phyloP scores from a whole-genome alignment of 2,113 vertebrate species.

The Atherinomorus stipes region DNA sequence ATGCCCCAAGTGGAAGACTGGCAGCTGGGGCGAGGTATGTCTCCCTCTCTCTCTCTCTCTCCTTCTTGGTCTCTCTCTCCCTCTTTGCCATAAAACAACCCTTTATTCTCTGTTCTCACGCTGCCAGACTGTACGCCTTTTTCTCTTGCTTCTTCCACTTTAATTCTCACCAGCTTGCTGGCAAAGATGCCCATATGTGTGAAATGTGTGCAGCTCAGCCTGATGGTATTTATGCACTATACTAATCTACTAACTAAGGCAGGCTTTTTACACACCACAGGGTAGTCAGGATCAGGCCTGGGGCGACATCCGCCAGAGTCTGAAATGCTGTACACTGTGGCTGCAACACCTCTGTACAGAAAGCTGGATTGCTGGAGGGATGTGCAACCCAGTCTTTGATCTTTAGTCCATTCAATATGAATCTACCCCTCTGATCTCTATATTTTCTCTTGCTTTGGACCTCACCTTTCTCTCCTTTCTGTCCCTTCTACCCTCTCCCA shows the following conservation, averaged over 20 bases:
- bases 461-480: slow-evolving; percentile 33
- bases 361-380: slow-evolving; percentile 19
- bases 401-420: slow-evolving; percentile 37
- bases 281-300: slow-evolving; percentile 25
- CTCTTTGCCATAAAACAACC: slow-evolving; percentile 36
- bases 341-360: slow-evolving; percentile 8
- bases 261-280: slow-evolving; percentile 41
- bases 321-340: slow-evolving; percentile 1
- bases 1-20: slow-evolving; percentile 94
- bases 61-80: too few species aligned
- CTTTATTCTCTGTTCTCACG: slow-evolving; percentile 35
- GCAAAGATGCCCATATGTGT: slow-evolving; percentile 38
- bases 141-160: slow-evolving; percentile 6
- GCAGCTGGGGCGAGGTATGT: slow-evolving; percentile 93
- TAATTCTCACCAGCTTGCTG: slow-evolving; percentile 52
- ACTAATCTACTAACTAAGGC: slow-evolving; percentile 41
- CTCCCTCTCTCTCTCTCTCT: background rate
- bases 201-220: slow-evolving; percentile 46
- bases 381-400: slow-evolving; percentile 36
- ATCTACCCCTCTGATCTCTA: slow-evolving; percentile 24
- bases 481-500: slow-evolving; percentile 33
- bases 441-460: slow-evolving; percentile 34
- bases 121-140: slow-evolving; percentile 39
- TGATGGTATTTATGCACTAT: slow-evolving; percentile 29
- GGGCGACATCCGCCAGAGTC: slow-evolving; percentile 7